Evolutionary conservation across 2,797 vertebrate species (phyloP), one percentile per base, ranked within the genome.

Genomic region (Hapalemur alaotrensis): DNA sequence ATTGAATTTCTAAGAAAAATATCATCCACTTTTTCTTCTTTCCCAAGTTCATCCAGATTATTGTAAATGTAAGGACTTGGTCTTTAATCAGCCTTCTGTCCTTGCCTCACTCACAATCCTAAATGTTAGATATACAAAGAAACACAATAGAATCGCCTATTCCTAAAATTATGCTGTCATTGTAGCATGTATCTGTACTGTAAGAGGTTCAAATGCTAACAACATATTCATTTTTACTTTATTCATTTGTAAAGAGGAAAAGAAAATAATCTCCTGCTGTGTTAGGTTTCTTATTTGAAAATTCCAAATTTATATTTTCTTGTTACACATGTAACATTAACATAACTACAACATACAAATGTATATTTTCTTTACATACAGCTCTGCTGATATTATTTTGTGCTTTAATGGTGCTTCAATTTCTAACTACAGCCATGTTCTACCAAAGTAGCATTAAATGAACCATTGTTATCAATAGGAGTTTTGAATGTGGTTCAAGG

Each of bases 381-480:
- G 8, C 7, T 94, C 59, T n/a, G n/a, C 5, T 65, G 81, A 28
- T 59, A 85, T 94, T 93, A 94, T 73, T 59, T 89, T 85, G 43
- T 65, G 46, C 87, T 70, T 95, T 90, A 91, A 81, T 85, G 50
- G 65, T 63, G 54, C n/a, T 95, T 93, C 72, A 69, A 30, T 85
- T 91, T 81, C 70, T 83, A 91, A 88, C 52, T 79, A 54, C n/a
- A 72, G 79, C 38, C 92, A 89, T 41, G 80, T 70, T 75, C 88
- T 91, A 52, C 46, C 8, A 93, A 95, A 92, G 84, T 91, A 38
- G 57, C 84, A 88, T 83, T 94, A 91, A 95, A 67, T n/a, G 43
- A 84, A 38, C 65, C 70, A 61, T 70, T 91, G 75, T 95, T 92
- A 93, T 83, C 84, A 94, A 52, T 91, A 69, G 52, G 78, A 95